Evolutionary conservation across 2,113 vertebrate species (phyloP).

Genomic region (Sapajus apella): DNA sequence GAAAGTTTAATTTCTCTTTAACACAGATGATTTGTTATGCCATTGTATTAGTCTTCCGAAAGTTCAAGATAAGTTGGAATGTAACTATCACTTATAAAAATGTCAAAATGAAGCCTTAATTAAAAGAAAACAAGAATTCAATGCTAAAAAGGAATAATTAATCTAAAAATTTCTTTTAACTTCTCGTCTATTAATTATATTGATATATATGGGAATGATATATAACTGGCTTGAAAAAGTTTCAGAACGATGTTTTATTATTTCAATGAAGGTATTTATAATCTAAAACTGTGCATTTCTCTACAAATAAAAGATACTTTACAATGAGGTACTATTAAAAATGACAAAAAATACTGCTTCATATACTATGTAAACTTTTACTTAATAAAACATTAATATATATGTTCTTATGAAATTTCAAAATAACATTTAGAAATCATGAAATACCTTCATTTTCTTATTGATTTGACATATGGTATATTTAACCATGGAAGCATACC

Average conservation of each 20-base stretch:
- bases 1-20: slow-evolving; percentile 19
- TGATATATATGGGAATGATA: neutral
- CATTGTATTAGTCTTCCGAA: slow-evolving; percentile 49
- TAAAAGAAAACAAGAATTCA: slow-evolving; percentile 15
- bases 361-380: neutral
- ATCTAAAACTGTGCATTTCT: neutral
- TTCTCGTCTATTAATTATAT: slow-evolving; percentile 2
- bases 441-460: neutral
- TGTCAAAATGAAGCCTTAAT: slow-evolving; percentile 58
- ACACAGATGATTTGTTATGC: slow-evolving; percentile 17
- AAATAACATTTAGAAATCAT: neutral
- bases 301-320: neutral
- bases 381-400: neutral
- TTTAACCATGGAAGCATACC: neutral
- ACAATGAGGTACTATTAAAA: neutral
- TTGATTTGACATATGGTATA: neutral
- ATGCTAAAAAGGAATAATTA: neutral
- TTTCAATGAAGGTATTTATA: neutral
- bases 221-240: neutral
- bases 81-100: slow-evolving; percentile 45
- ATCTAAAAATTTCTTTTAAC: neutral
- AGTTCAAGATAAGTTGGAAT: slow-evolving; percentile 43
- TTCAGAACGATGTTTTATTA: neutral
- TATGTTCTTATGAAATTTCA: neutral
- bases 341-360: neutral